These are phyloP conservation scores for Minunthozetes semirufus DNA, from an alignment of 2,888 invertebrate genomes.

Conservation along the genomic window DNA sequence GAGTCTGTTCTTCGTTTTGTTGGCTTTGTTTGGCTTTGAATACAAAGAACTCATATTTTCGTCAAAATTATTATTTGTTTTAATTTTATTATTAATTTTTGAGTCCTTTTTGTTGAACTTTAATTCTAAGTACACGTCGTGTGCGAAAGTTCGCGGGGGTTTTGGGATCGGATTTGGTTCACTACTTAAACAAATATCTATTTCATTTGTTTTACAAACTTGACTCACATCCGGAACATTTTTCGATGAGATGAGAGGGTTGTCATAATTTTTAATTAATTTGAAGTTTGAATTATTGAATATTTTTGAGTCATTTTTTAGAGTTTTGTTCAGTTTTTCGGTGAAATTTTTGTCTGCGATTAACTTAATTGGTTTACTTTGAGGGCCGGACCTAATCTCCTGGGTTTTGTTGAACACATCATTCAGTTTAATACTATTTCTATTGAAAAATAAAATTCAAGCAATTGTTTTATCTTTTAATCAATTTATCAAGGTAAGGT, in stretches of 20 bases:
- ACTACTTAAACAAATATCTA: too few species aligned
- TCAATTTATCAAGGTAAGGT: not conserved
- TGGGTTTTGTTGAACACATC: too few species aligned
- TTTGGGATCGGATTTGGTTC: not conserved
- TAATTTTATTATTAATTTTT: not conserved
- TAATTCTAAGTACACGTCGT: not conserved
- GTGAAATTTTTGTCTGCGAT: not conserved
- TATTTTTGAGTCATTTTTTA: not conserved
- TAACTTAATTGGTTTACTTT: too few species aligned
- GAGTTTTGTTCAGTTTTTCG: not conserved
- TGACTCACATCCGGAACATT: too few species aligned
- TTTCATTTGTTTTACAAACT: too few species aligned
- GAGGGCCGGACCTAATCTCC: too few species aligned
- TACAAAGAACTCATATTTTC: not conserved
- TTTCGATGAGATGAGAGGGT: not conserved
- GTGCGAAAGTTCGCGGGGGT: conserved; percentile 11
- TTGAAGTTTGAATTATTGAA: too few species aligned
- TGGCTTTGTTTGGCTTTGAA: conserved; percentile 6
- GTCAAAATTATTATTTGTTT: not conserved
- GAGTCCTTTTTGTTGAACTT: not conserved
- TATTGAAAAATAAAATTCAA: not conserved
- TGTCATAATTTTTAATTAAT: too few species aligned
- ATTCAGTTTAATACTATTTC: not conserved
- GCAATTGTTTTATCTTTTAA: not conserved
- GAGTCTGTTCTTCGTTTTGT: conserved; percentile 1